Evolutionary conservation across 2,797 vertebrate genomes (phyloP).

Genomic region (Centroberyx gerrardi): DNA sequence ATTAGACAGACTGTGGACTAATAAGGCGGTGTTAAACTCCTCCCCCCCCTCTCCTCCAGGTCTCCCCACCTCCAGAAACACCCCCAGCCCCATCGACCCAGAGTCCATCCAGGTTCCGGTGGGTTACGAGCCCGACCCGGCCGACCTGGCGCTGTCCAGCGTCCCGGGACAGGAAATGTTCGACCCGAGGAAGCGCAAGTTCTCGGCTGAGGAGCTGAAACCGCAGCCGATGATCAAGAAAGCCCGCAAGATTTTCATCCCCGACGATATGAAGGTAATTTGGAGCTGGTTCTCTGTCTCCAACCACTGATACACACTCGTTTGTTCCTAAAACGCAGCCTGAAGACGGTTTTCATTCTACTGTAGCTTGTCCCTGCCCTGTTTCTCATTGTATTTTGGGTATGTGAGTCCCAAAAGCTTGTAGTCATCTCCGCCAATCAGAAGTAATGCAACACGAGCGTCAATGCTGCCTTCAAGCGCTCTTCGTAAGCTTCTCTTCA

Average conservation of each 20-base stretch:
- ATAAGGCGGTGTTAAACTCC: neutral
- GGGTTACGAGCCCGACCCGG: slow-evolving; percentile 95
- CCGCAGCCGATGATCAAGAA: slow-evolving; percentile 99
- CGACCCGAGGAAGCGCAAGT: slow-evolving; percentile 96
- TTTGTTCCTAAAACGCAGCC: too few species aligned
- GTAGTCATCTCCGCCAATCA: too few species aligned
- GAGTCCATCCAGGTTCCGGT: slow-evolving; percentile 96
- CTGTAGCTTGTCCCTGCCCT: too few species aligned
- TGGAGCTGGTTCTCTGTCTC: slow-evolving; percentile 75
- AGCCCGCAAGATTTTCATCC: slow-evolving; percentile 97
- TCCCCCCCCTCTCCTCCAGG: slow-evolving; percentile 75
- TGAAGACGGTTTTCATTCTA: too few species aligned
- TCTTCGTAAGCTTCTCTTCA: too few species aligned
- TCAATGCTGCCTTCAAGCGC: too few species aligned
- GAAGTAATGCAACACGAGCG: too few species aligned
- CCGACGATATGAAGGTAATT: slow-evolving; percentile 96
- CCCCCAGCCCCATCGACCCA: slow-evolving; percentile 96
- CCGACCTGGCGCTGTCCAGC: slow-evolving; percentile 96
- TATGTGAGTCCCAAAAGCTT: too few species aligned
- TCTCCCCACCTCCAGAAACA: slow-evolving; percentile 89
- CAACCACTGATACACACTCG: too few species aligned
- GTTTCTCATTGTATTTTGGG: too few species aligned
- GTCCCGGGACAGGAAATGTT: slow-evolving; percentile 98
- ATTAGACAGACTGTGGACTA: too few species aligned
- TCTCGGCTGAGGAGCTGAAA: slow-evolving; percentile 96